Conservation (phyloP, 1,140 invertebrate species). For the Trialeurodes vaporariorum region DNA sequence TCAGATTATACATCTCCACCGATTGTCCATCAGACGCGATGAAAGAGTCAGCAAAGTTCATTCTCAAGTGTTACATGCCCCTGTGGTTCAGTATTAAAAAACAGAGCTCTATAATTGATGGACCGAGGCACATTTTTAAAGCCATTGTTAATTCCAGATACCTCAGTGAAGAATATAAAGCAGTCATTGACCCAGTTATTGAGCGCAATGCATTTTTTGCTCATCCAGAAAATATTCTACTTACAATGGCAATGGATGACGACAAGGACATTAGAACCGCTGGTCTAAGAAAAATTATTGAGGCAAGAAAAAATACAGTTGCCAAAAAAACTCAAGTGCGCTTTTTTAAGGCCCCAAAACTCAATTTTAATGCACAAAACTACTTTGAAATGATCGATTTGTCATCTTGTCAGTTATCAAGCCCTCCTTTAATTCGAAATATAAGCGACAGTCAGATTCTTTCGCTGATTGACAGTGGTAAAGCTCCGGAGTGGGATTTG, state of each 20-base stretch:
- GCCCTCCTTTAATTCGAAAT: too few relatives aligned
- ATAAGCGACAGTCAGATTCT: too few relatives aligned
- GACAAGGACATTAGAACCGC: constrained; percentile 22
- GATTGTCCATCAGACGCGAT: constrained; percentile 12
- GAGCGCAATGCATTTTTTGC: constrained; percentile 24
- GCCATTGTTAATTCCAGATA: not conserved
- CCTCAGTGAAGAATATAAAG: not conserved
- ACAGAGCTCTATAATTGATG: constrained; percentile 4
- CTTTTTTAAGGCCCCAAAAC: too few relatives aligned
- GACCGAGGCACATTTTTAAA: constrained; percentile 13
- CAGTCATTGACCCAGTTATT: constrained; percentile 23
- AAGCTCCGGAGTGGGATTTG: too few relatives aligned
- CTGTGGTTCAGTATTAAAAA: constrained; percentile 23
- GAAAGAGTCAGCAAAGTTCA: constrained; percentile 17
- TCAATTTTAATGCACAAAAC: too few relatives aligned
- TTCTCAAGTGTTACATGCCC: constrained; percentile 21
- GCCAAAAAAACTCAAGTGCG: too few relatives aligned
- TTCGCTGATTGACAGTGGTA: too few relatives aligned
- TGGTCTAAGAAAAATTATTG: too few relatives aligned
- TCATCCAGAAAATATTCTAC: constrained; percentile 30
- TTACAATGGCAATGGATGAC: constrained; percentile 28
- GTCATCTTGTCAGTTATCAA: too few relatives aligned
- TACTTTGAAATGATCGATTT: too few relatives aligned
- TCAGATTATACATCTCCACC: constrained; percentile 21
- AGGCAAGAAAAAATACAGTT: too few relatives aligned